Evolutionary conservation across 2,888 invertebrate genomes (phyloP), one percentile per base, ranked within the genome.

Genomic region (Sepioteuthis lessoniana): DNA sequence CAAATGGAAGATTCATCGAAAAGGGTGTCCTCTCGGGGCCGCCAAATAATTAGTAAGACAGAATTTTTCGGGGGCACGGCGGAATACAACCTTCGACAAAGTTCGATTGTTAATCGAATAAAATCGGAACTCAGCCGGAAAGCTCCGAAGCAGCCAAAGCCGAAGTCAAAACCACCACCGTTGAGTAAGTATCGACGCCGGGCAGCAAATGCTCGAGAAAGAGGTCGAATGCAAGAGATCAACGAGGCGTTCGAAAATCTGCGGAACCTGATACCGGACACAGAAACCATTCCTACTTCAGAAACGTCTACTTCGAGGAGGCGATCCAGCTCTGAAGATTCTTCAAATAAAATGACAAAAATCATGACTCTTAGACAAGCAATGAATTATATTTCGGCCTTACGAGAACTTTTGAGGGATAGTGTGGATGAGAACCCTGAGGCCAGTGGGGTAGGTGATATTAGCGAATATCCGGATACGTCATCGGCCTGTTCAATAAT

Each of bases 131-230:
- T 97, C 94, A 96, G 96, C 95, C 97, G 97, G 95, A 97, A 95
- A 38, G 94, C 95, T 50, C 96, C 96, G 1, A 95, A 95, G 76
- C 96, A 97, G 94, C 97, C 97, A 47, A 97, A 97, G 94, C 97
- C 97, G 19, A 97, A 97, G 96, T 96, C 97, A 95, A 98, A 96
- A 97, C 98, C 97, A 5, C 97, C 97, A 31, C 98, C 98, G 21
- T 98, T 99, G 95, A 98, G 98, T 97, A 99, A 99, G 97, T 99
- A 99, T 97, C 97, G 99, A 47, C 98, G 99, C 96, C 98, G 98
- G 97, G 98, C 98, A 0, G 99, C 99, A 31, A 99, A 99, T 97
- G 98, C 98, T 0, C 97, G 99, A 55, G 99, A 99, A 96, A 97
- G 99, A 60, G 98, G 98, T 95, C 98, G 99, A 94, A 99, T 99